A percentile compares a stretch with the other conserved stretches of the same genome.
Evolutionary conservation across 2,113 vertebrate genomes (phyloP).

Genomic region (Scomber scombrus): DNA sequence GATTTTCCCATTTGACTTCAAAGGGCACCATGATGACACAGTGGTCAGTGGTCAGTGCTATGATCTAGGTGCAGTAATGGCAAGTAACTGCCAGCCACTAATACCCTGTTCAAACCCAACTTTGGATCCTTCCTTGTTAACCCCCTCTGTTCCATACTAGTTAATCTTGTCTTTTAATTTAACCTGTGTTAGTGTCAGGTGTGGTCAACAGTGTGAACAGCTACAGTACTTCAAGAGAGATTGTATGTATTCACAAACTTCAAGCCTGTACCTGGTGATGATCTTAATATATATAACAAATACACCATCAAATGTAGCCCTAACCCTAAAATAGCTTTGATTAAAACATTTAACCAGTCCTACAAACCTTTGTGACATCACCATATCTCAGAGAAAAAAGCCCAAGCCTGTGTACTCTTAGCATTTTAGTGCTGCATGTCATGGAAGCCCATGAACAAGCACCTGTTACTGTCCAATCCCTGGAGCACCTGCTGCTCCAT

Average conservation of each 20-base stretch:
- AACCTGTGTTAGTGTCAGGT: neutral
- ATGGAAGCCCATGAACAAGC: constrained; percentile 4
- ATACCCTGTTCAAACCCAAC: too few species aligned
- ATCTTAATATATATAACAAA: neutral
- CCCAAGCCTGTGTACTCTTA: too few species aligned
- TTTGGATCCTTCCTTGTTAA: neutral
- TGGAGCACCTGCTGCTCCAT: constrained; percentile 55
- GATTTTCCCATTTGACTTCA: too few species aligned
- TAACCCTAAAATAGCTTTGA: too few species aligned
- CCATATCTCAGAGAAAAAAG: neutral
- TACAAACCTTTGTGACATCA: too few species aligned
- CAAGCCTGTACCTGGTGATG: neutral
- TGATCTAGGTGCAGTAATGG: too few species aligned
- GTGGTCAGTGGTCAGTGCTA: too few species aligned
- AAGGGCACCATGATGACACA: too few species aligned
- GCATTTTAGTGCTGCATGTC: neutral
- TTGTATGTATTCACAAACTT: too few species aligned
- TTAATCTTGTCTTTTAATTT: neutral
- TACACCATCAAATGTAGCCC: too few species aligned
- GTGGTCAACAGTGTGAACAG: neutral
- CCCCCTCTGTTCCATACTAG: neutral
- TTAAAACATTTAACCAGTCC: too few species aligned
- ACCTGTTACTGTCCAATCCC: constrained; percentile 55
- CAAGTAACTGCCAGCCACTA: neutral
- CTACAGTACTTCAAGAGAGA: neutral